Base-by-base conservation (phyloP, 1,140 invertebrate species). In the Drosophila watanabei region DNA sequence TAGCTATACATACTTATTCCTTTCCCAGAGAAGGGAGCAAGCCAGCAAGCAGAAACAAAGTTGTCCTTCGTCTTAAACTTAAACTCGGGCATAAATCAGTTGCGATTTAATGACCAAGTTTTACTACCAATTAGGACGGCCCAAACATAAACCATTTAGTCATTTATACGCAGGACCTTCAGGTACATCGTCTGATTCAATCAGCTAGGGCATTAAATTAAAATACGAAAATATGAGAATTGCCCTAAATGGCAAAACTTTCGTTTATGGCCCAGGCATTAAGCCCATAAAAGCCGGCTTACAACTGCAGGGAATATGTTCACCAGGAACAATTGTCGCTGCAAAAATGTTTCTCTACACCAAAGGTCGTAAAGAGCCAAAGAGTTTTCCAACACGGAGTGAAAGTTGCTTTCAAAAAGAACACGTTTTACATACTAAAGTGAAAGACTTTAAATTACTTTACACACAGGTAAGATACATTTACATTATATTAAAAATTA, bases 41-140 rank as follows among this genome's bases (percentile, higher is more conserved):
- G 41, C 11, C 16, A n/a, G 28, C 18, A 11, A 30, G n/a, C n/a
- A 46, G 37, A 49, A 14, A 75, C 41, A 51, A 49, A 43, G 41
- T 77, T 79, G 37, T 33, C 16, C 58, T 20, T 28, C 39, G 33
- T 24, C 66, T 69, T 56, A 37, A 56, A 56, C 33, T 83, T 65
- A 76, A 57, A 48, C 43, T 78, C 10, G 63, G 16, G 62, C 78
- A 79, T 63, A 62, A 85, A 89, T 81, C 84, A 81, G 69, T 54
- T 62, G 65, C 79, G 60, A 66, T 72, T 80, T 69, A 46, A 73
- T 78, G 63, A 63, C 64, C 75, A 60, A 78, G 61, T 69, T 69
- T 78, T 61, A 69, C 76, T 57, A 61, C 49, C 75, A 84, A 82
- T 88, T 88, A 80, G 63, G 48, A 24, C 10, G 52, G 49, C 45